Base-by-base conservation (phyloP, 2,113 vertebrate genomes). In the Lepus timidus region DNA sequence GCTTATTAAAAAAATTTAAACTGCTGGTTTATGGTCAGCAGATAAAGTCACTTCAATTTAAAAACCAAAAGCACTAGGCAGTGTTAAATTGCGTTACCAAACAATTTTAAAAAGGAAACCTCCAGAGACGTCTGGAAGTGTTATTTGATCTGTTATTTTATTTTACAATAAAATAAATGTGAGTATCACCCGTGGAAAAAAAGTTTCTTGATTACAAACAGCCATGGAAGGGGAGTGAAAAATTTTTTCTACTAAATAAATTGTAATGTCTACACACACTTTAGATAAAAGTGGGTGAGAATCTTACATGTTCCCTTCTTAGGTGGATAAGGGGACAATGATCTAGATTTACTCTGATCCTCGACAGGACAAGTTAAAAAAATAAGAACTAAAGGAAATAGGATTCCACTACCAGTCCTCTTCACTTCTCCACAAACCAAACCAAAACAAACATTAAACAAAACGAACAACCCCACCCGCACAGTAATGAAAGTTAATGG, bases 41-140 rank as follows among this genome's bases (percentile, higher is more conserved):
- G n/a, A 49, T 84, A 67, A 89, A 70, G 27, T 87, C 39, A 85
- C 13, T 58, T 25, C 7, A 67, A 20, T 80, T 83, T 79, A 79
- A 91, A 96, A 95, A 84, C 31, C 27, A 93, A 88, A 97, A 68
- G 22, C 36, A 55, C 5, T 75, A 84, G 17, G 88, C 58, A 94
- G 27, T 17, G 55, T 9, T 62, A 31, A 90, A 58, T 9, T 94
- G 75, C 68, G 82, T n/a, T 88, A 85, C 84, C 55, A 88, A 92
- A 86, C 14, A 71, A 36, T 25, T 10, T 14, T 4, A 84, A 91
- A 87, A 84, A 36, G 25, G 14, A 67, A 22, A 67, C 23, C 5
- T 31, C 44, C 20, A 89, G 39, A 68, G 85, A 17, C 74, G 33
- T 3, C 33, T 49, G 20, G 44, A 51, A 6, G 1, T 79, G 70